Evolutionary conservation across 2,888 invertebrate genomes (phyloP), one percentile per base, ranked within the genome.

Genomic region (Troides helena): DNA sequence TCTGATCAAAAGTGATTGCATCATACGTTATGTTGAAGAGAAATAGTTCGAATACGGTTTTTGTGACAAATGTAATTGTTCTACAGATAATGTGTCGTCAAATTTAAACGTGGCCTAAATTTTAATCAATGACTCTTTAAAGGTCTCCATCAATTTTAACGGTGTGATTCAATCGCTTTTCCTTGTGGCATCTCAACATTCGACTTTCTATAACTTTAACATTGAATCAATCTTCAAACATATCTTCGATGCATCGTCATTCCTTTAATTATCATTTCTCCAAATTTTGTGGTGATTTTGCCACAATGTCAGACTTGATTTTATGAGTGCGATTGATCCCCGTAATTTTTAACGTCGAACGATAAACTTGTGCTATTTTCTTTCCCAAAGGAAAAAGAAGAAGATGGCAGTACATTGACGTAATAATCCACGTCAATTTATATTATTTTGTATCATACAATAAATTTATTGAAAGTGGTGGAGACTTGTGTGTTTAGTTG

Each of bases 291-390:
- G 65, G 74, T 74, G 79, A 81, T 81, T 79, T 80, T 74, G 77
- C 81, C 82, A 80, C 73, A 75, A 73, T 74, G 74, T 76, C 46
- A 17, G 63, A 66, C 36, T 60, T 63, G 73, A 74, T 75, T 69
- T 74, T 70, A 67, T 73, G 73, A 74, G 73, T 76, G 75, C 69
- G 69, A 73, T 17, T 69, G 43, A 62, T 12, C 59, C 18, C 71
- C 65, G 68, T 70, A 71, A 68, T 63, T 71, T 60, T 72, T 57
- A 70, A 69, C 74, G 74, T 74, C 62, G 74, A 79, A 76, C 76
- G 72, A 83, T 87, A 87, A 84, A 88, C 73, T 76, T 84, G 81
- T 86, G 81, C 75, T 85, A 72, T 87, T 90, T 89, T 90, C 84
- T 90, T 88, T 86, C 85, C 80, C 67, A 39, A 86, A 89, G 88